Evolutionary conservation across 2,888 invertebrate species (phyloP).

Genomic region (Platerodrilus igneus): DNA sequence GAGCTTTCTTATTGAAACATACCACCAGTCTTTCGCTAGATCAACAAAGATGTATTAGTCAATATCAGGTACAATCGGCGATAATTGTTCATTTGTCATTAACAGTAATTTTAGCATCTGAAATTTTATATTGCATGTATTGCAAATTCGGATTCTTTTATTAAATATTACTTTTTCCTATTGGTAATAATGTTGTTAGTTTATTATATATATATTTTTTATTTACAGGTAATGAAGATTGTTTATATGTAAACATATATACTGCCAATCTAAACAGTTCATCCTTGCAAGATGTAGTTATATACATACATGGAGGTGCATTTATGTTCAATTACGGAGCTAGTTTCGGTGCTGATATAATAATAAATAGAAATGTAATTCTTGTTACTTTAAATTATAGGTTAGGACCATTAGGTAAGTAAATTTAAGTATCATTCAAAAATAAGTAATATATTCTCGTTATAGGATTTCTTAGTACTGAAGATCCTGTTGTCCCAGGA

Average conservation of each 20-base stretch:
- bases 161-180: no score
- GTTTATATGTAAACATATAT: conserved; percentile 61
- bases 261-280: conserved; percentile 47
- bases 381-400: conserved; percentile 67
- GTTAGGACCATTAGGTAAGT: conserved; percentile 63
- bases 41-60: no score
- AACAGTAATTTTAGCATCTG: no score
- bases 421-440: neutral
- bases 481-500: conserved; percentile 62
- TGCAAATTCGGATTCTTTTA: no score
- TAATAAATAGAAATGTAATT: conserved; percentile 63
- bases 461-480: conserved; percentile 69
- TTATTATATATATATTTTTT: no score
- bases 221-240: conserved; percentile 61
- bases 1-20: no score
- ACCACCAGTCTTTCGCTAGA: no score
- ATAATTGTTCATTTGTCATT: no score
- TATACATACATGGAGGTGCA: conserved; percentile 64
- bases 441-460: conserved; percentile 7
- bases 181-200: no score
- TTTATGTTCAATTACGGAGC: conserved; percentile 62
- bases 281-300: conserved; percentile 52
- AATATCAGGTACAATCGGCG: no score
- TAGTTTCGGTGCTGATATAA: conserved; percentile 52
- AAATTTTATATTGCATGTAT: no score